These are phyloP conservation scores for Aptenodytes forsteri DNA, from an alignment of 2,113 vertebrate species.

Conservation along the genomic window DNA sequence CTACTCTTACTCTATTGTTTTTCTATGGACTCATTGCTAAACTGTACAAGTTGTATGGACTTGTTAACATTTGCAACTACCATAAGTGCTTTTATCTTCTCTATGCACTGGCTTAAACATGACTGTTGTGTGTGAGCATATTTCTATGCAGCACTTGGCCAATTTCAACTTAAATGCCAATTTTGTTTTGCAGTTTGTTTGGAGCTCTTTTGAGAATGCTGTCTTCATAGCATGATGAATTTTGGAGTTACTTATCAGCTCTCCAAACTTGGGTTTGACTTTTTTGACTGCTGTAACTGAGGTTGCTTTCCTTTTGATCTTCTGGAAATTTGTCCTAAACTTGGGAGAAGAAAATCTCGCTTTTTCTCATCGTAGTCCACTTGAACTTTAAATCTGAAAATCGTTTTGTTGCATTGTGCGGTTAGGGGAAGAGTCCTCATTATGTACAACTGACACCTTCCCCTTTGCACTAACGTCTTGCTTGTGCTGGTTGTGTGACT, in stretches of 20 bases:
- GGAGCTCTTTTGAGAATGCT: constrained; percentile 55
- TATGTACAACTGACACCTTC: constrained; percentile 37
- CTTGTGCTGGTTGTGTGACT: constrained; percentile 71
- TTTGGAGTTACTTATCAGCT: constrained; percentile 59
- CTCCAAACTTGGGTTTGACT: constrained; percentile 36
- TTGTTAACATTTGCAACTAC: constrained; percentile 90
- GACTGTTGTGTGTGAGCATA: constrained; percentile 93
- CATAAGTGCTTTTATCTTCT: constrained; percentile 99
- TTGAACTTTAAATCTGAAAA: constrained; percentile 71
- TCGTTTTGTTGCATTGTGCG: constrained; percentile 44
- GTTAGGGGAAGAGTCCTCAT: constrained; percentile 28
- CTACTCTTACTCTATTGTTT: constrained; percentile 34
- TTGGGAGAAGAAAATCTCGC: constrained; percentile 60
- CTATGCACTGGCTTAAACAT: constrained; percentile 96
- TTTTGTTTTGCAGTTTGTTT: constrained; percentile 73
- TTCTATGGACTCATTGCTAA: constrained; percentile 73
- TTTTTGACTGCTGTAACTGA: constrained; percentile 37
- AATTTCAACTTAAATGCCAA: constrained; percentile 73
- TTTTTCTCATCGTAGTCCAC: constrained; percentile 60
- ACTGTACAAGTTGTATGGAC: constrained; percentile 82
- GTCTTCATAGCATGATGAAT: constrained; percentile 69
- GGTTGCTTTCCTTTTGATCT: constrained; percentile 57
- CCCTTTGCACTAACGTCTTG: constrained; percentile 59
- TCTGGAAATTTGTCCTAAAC: constrained; percentile 67
- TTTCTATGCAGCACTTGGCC: constrained; percentile 90